Base-by-base conservation (phyloP, 2,113 vertebrate species). In the Aramus guarauna region DNA sequence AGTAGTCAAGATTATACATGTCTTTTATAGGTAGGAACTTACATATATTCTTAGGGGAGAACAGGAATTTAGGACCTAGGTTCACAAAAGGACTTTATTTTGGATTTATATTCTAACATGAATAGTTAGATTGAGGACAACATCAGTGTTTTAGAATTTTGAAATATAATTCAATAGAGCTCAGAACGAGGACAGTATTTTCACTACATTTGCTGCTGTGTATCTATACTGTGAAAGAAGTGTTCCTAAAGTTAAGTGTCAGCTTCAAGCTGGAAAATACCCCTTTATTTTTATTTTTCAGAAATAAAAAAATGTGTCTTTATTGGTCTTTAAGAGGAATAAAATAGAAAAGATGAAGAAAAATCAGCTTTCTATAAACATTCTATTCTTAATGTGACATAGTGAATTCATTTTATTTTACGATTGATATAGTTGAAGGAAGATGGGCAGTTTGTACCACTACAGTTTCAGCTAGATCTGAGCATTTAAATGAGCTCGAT, bases 11-110 rank as follows among this genome's bases (percentile, higher is more conserved):
- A 50, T n/a, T 63, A 34, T 22, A 5, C 17, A 23, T 36, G 4
- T 47, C 24, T 47, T 94, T 85, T 76, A 41, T 52, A 6, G 56
- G 14, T 26, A 60, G 36, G 19, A 72, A 15, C 2, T 23, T 80
- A 7, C 1, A 1, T 9, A 27, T 0, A 21, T 94, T 37, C 7
- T 56, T 24, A 50, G 2, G 15, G 5, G 4, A 79, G 15, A 69
- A 58, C 3, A 82, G 14, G 12, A 79, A 56, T 73, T 73, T 47
- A 83, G 10, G 29, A 67, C 11, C 4, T 18, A 43, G 3, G 2
- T 41, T 83, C 43, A 56, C 15, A 52, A 36, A 76, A 73, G 3
- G 0, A 36, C 45, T 73, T 74, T 63, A 7, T 18, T 85, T 86
- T 56, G 24, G 2, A 41, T 85, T 87, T 71, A 66, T 59, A 52